A percentile compares a stretch with the other conserved stretches of the same genome.
Conservation (phyloP, 1,140 invertebrate genomes). For the Hylyphantes graminicola region DNA sequence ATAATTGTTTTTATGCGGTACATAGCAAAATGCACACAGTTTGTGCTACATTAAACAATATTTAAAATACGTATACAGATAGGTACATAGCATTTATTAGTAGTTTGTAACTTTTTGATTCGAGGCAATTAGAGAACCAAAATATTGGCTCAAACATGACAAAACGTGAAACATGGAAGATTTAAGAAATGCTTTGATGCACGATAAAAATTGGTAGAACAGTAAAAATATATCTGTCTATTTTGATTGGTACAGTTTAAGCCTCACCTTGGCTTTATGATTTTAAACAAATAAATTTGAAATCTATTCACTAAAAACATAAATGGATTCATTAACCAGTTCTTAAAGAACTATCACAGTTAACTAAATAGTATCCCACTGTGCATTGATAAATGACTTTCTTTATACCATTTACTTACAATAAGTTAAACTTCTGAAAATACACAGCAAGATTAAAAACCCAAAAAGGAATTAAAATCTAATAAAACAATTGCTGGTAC, state of each 20-base stretch:
- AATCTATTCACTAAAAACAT: constrained; percentile 3
- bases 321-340: constrained; percentile 21
- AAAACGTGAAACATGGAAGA: constrained; percentile 54
- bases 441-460: too few relatives aligned
- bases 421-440: too few relatives aligned
- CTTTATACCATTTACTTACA: not conserved
- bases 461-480: too few relatives aligned
- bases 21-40: constrained; percentile 6
- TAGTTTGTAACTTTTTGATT: constrained; percentile 51
- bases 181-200: constrained; percentile 28
- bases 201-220: constrained; percentile 37
- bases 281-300: constrained; percentile 28
- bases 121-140: constrained; percentile 57
- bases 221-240: constrained; percentile 43
- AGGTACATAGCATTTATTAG: constrained; percentile 16
- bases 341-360: constrained; percentile 54
- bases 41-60: constrained; percentile 7
- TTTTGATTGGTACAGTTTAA: constrained; percentile 60
- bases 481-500: too few relatives aligned
- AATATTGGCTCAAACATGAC: constrained; percentile 57
- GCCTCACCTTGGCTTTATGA: constrained; percentile 46
- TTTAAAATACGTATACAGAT: constrained; percentile 58
- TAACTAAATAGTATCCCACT: constrained; percentile 31
- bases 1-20: constrained; percentile 14
- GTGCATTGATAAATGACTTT: not conserved